A percentile compares a stretch with the other conserved stretches of the same genome.
Evolutionary conservation across 2,888 invertebrate species (phyloP).

Genomic region (Bellardia pandia): DNA sequence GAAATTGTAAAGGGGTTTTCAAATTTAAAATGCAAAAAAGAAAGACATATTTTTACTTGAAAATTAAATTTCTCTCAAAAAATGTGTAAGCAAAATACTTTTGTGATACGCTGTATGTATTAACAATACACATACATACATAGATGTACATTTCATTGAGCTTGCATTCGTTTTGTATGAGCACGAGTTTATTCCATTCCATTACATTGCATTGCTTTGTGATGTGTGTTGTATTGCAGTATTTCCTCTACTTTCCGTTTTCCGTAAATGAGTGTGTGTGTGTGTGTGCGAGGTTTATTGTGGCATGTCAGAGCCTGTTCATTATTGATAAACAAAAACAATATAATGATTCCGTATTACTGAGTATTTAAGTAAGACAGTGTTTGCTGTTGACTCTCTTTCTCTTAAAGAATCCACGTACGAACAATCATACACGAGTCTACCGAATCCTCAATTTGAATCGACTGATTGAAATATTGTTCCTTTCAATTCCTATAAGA

Average conservation of each 20-base stretch:
- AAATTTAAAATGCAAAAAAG: too few species aligned
- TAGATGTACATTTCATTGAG: not conserved
- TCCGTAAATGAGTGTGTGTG: constrained; percentile 49
- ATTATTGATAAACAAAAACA: constrained; percentile 36
- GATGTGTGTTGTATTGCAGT: constrained; percentile 43
- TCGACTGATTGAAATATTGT: not conserved
- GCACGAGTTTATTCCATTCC: constrained; percentile 1
- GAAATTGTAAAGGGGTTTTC: too few species aligned
- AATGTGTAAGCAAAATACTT: too few species aligned
- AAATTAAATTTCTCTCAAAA: too few species aligned
- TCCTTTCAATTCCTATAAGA: constrained; percentile 22
- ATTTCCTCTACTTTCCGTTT: constrained; percentile 71
- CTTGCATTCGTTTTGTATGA: constrained; percentile 14
- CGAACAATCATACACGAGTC: constrained; percentile 48
- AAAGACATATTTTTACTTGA: too few species aligned
- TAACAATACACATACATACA: too few species aligned
- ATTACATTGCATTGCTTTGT: constrained; percentile 8
- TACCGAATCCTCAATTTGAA: not conserved
- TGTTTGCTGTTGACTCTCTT: constrained; percentile 32
- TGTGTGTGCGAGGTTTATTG: constrained; percentile 39
- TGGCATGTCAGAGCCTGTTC: constrained; percentile 66
- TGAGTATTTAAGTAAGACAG: not conserved
- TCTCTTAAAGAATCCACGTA: constrained; percentile 61
- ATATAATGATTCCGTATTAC: not conserved
- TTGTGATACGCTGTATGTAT: too few species aligned